These are phyloP conservation scores for Dasypogon diadema DNA, from an alignment of 2,888 invertebrate genomes.

Conservation along the genomic window DNA sequence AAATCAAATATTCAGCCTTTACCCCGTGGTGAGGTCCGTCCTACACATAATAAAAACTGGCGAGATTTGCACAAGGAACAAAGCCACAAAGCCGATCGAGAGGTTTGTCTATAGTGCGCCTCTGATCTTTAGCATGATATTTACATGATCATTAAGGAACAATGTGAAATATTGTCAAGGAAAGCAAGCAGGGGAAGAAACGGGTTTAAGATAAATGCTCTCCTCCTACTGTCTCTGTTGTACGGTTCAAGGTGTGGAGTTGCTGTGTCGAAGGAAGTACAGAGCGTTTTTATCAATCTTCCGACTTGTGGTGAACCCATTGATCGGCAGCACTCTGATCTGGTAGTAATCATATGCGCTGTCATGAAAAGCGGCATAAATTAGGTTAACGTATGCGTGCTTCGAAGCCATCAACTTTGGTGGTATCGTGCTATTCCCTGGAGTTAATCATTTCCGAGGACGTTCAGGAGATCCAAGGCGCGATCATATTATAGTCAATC, in stretches of 20 bases:
- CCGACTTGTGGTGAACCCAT: constrained; percentile 8
- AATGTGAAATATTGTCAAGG: constrained; percentile 28
- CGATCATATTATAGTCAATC: no score
- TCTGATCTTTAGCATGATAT: constrained; percentile 49
- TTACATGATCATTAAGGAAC: constrained; percentile 50
- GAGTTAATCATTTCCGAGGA: no score
- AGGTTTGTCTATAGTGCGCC: constrained; percentile 34
- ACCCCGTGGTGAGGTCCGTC: constrained; percentile 49
- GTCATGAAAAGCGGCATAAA: constrained; percentile 35
- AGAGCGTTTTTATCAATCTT: constrained; percentile 11
- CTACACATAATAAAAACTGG: constrained; percentile 31
- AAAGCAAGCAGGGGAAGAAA: not conserved
- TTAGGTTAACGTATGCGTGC: constrained; percentile 35
- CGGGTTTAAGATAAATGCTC: constrained; percentile 9
- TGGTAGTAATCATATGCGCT: constrained; percentile 37
- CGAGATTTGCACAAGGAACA: constrained; percentile 23
- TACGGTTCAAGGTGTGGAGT: not conserved
- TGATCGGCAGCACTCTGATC: constrained; percentile 40
- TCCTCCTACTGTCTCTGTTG: constrained; percentile 31
- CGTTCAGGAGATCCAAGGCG: no score
- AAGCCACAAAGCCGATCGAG: constrained; percentile 34
- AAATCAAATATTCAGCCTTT: constrained; percentile 47
- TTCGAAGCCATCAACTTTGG: constrained; percentile 11
- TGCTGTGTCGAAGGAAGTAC: not conserved
- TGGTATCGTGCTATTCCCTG: not conserved